Evolutionary conservation across 2,113 vertebrate genomes (phyloP).

Genomic region (Chrysochloris asiatica): DNA sequence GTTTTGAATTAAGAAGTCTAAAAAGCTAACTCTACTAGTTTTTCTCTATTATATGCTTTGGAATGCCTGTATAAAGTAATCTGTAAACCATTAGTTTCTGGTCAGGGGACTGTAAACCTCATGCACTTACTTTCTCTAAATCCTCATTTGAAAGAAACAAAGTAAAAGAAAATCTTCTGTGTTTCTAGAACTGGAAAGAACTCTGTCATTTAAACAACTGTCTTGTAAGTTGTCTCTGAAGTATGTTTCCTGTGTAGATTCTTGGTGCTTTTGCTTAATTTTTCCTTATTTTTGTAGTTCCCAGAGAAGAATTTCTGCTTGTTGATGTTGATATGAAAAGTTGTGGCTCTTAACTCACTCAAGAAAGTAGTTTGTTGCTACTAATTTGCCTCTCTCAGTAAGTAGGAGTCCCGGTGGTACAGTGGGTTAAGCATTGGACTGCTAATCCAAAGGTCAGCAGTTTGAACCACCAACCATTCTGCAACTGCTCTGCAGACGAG

Average conservation of each 20-base stretch:
- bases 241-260: constrained; percentile 29
- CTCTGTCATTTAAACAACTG: not conserved
- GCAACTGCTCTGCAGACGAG: too few relatives aligned
- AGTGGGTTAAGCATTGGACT: not conserved
- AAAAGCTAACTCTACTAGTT: not conserved
- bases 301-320: not conserved
- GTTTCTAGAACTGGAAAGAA: not conserved
- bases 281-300: not conserved
- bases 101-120: not conserved
- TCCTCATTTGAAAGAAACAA: not conserved
- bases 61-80: constrained; percentile 5
- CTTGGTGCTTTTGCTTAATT: constrained; percentile 30
- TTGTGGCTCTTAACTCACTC: too few relatives aligned
- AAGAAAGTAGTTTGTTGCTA: not conserved
- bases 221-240: not conserved
- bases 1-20: not conserved
- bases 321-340: not conserved
- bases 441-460: not conserved
- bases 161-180: not conserved
- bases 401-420: too few relatives aligned
- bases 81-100: constrained; percentile 25
- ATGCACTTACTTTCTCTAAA: not conserved
- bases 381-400: constrained; percentile 18
- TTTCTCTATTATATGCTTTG: not conserved
- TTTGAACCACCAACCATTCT: not conserved